Evolutionary conservation across 1,140 invertebrate genomes (phyloP).

Genomic region (Brachionus rotundiformis): DNA sequence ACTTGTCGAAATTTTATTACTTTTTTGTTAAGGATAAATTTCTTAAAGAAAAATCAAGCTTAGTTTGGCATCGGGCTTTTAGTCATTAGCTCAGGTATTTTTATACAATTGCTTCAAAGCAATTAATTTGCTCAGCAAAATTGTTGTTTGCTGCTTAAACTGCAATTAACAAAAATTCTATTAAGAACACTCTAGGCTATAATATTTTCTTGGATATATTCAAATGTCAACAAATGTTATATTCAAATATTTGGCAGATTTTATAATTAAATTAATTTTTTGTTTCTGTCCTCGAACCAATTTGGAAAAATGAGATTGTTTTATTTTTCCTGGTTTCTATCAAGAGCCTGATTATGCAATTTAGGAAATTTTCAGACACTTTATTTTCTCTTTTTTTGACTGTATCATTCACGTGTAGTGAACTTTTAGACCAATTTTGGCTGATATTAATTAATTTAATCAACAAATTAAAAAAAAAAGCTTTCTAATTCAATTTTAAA

Average conservation of each 20-base stretch:
- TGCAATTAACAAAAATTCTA: neutral
- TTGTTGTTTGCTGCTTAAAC: slow-evolving; percentile 8
- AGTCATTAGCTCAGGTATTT: slow-evolving; percentile 18
- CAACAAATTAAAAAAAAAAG: no score
- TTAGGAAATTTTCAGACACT: neutral
- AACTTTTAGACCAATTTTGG: no score
- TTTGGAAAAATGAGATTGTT: neutral
- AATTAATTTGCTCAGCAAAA: neutral
- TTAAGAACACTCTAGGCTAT: neutral
- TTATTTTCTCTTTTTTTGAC: no score
- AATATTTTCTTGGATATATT: neutral
- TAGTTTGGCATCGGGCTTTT: neutral
- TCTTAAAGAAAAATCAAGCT: neutral
- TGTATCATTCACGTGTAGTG: neutral
- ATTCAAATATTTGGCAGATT: neutral
- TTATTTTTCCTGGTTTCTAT: neutral
- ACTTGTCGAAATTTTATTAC: neutral
- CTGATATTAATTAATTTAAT: no score
- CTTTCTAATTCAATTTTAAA: no score
- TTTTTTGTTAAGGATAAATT: slow-evolving; percentile 1
- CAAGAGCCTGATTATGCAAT: neutral
- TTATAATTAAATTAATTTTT: neutral
- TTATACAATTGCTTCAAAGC: slow-evolving; percentile 6
- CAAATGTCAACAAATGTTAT: neutral
- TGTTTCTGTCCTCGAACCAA: neutral